phyloP scores from a whole-genome alignment of 2,113 vertebrate species.

The Neoarius graeffei region DNA sequence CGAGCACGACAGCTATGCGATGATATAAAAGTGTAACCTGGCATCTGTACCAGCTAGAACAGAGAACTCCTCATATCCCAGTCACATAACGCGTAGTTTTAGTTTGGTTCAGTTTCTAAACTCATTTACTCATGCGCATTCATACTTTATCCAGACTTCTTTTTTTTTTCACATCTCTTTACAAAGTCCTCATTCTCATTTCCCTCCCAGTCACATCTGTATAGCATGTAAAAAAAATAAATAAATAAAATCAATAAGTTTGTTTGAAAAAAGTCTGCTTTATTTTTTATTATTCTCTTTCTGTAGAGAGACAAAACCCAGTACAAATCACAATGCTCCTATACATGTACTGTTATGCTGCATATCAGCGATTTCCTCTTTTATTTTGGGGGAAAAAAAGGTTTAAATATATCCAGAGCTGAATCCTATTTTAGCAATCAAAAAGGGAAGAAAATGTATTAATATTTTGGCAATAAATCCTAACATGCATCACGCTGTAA shows the following conservation, averaged over 20 bases:
- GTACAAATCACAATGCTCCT: background rate
- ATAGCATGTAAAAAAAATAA: constrained; percentile 42
- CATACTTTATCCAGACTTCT: background rate
- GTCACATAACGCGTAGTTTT: background rate
- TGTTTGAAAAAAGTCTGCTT: constrained; percentile 2
- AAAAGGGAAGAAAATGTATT: background rate
- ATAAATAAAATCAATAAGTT: constrained; percentile 41
- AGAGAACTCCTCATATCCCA: background rate
- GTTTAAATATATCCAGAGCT: background rate
- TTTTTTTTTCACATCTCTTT: background rate
- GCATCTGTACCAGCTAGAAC: background rate
- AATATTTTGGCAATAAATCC: too few species aligned
- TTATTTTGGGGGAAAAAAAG: background rate
- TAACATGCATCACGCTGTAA: background rate
- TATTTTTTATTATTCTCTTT: background rate
- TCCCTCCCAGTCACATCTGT: constrained; percentile 27
- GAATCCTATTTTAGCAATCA: too few species aligned
- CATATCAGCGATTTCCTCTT: background rate
- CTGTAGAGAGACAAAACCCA: background rate
- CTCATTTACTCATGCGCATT: too few species aligned
- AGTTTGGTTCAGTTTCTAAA: background rate
- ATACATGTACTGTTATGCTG: background rate
- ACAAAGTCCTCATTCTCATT: background rate
- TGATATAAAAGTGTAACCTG: background rate
- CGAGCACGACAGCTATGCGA: background rate